These are phyloP conservation scores for Chondrosia reniformis DNA, from an alignment of 37 sponge, comb jelly and placozoan genomes.

Conservation along the genomic window DNA sequence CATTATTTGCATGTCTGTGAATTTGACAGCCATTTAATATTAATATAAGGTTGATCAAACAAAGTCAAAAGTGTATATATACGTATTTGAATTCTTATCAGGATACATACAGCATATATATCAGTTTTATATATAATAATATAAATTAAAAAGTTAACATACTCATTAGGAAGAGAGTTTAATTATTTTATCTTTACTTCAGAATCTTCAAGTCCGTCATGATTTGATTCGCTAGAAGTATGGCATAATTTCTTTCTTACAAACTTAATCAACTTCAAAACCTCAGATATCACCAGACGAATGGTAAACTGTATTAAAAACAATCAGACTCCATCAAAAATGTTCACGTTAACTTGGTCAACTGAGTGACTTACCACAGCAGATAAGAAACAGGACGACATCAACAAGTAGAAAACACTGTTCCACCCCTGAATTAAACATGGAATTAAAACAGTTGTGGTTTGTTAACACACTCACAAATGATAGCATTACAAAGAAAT, in stretches of 20 bases:
- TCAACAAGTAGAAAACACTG: constrained; percentile 73
- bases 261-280: neutral
- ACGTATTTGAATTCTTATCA: neutral
- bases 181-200: too few relatives aligned
- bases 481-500: neutral
- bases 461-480: neutral
- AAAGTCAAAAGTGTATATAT: neutral
- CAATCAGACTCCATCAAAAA: neutral
- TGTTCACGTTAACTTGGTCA: neutral
- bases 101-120: neutral
- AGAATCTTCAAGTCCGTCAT: too few relatives aligned
- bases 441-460: neutral
- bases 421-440: constrained; percentile 49
- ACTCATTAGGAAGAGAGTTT: too few relatives aligned
- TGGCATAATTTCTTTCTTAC: too few relatives aligned
- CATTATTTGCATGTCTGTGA: neutral
- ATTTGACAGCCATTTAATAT: neutral
- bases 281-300: neutral
- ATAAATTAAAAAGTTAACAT: neutral
- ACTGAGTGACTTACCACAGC: constrained; percentile 59
- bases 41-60: neutral
- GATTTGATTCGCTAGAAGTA: too few relatives aligned
- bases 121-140: too few relatives aligned
- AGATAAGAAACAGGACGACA: constrained; percentile 65
- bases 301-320: neutral